These are phyloP conservation scores for Papilio polytes DNA, from an alignment of 1,140 invertebrate genomes.

Conservation along the genomic window DNA sequence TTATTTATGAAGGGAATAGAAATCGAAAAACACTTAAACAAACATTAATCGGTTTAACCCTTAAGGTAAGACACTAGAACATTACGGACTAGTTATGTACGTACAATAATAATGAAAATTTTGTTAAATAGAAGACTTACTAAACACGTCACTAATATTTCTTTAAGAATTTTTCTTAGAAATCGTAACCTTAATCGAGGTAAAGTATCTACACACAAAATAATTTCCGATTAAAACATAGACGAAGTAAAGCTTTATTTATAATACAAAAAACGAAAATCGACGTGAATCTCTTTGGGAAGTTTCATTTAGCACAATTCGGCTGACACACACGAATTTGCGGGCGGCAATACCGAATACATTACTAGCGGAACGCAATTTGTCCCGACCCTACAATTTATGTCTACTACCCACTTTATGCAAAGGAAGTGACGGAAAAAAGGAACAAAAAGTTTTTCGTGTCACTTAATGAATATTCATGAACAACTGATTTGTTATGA, in stretches of 20 bases:
- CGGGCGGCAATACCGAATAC: conserved; percentile 53
- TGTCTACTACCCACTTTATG: conserved; percentile 66
- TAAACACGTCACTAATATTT: no score
- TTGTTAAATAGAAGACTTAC: no score
- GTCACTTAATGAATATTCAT: conserved; percentile 60
- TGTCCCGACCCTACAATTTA: conserved; percentile 72
- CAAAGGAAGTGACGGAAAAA: conserved; percentile 66
- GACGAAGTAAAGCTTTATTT: not conserved
- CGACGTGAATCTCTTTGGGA: conserved; percentile 59
- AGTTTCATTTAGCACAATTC: conserved; percentile 71
- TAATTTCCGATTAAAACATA: no score
- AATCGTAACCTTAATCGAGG: not conserved
- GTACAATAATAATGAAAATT: no score
- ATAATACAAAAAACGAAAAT: conserved; percentile 55
- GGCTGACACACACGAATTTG: conserved; percentile 58
- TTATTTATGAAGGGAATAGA: no score
- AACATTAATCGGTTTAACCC: no score
- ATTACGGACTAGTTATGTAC: no score
- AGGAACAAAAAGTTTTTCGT: conserved; percentile 56
- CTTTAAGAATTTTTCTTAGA: not conserved
- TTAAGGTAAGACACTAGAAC: no score
- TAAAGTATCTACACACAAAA: not conserved
- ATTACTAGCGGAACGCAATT: conserved; percentile 66
- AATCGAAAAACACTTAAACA: no score
- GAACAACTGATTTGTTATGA: conserved; percentile 46